Conservation (phyloP, 37 sponge, comb jelly and placozoan genomes). For the Agelas oroides region DNA sequence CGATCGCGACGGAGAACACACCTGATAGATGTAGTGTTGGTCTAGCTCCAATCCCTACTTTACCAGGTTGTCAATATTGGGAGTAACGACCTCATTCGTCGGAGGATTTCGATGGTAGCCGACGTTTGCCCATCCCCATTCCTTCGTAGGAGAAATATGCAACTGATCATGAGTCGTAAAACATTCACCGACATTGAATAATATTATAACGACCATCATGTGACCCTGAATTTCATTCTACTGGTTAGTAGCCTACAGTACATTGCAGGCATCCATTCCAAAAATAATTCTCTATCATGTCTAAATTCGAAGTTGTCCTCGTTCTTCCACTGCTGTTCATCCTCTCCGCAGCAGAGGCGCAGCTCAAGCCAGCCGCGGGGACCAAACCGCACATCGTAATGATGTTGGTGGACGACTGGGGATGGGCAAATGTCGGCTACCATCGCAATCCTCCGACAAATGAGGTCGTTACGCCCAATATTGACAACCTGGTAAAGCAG, state of each 20-base stretch:
- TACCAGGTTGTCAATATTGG: conserved; percentile 46
- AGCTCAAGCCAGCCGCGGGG: no score
- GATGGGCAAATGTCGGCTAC: conserved; percentile 63
- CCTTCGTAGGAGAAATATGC: no score
- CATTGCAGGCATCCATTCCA: no score
- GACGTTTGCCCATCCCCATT: conserved; percentile 66
- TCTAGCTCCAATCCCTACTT: conserved; percentile 55
- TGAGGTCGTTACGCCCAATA: conserved; percentile 46
- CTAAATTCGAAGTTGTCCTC: no score
- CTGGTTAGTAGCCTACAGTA: no score
- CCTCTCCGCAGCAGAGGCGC: no score
- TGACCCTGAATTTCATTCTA: no score
- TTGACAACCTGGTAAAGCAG: conserved; percentile 47
- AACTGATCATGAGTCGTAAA: no score
- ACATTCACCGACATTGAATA: no score
- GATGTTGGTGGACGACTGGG: conserved; percentile 54
- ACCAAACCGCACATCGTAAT: conserved; percentile 20
- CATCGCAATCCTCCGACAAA: conserved; percentile 37
- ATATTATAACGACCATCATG: no score
- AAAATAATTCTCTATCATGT: no score
- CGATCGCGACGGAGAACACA: conserved; percentile 62
- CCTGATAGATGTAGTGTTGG: conserved; percentile 45
- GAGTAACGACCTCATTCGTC: conserved; percentile 44
- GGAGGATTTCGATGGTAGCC: conserved; percentile 40
- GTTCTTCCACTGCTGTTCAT: no score